A percentile compares a stretch with the other conserved stretches of the same genome.
These are phyloP conservation scores for Pseudochromis fuscus DNA, from an alignment of 2,797 vertebrate species.

Conservation along the genomic window DNA sequence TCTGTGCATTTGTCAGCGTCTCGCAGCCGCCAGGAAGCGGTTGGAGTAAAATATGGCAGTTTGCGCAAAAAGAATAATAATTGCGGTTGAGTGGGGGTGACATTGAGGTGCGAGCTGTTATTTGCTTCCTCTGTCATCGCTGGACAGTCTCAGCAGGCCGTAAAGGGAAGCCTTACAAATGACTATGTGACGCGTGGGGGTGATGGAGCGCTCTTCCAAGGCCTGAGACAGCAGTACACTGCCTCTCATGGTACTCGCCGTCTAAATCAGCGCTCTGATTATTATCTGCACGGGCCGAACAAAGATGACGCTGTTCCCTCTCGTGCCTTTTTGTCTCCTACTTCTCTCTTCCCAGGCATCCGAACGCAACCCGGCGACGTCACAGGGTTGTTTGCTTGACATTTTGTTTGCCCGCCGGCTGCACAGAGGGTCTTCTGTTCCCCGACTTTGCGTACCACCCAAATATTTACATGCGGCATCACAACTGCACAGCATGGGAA, in stretches of 20 bases:
- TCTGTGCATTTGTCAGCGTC: conserved; percentile 7
- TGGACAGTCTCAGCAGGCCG: conserved; percentile 35
- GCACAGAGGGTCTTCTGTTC: conserved; percentile 76
- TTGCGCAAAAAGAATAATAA: conserved; percentile 42
- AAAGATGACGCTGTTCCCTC: conserved; percentile 62
- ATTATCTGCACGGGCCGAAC: conserved; percentile 53
- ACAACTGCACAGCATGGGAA: conserved; percentile 76
- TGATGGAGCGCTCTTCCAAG: conserved; percentile 49
- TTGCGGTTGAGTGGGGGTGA: conserved; percentile 45
- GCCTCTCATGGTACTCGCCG: conserved; percentile 37
- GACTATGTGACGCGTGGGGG: conserved; percentile 32
- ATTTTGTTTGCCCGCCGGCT: conserved; percentile 51
- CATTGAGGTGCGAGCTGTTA: conserved; percentile 59
- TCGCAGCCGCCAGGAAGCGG: background rate
- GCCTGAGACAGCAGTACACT: conserved; percentile 51
- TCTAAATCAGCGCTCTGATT: conserved; percentile 52
- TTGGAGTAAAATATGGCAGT: conserved; percentile 5
- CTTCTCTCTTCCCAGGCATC: conserved; percentile 56
- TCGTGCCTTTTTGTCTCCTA: conserved; percentile 13
- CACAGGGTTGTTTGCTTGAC: conserved; percentile 63
- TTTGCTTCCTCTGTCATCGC: conserved; percentile 46
- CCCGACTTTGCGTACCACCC: conserved; percentile 35
- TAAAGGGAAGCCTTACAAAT: conserved; percentile 54
- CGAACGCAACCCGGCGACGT: conserved; percentile 24
- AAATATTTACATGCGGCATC: conserved; percentile 78